Conservation (phyloP, 2,888 invertebrate species). For the Epinotia ramella region DNA sequence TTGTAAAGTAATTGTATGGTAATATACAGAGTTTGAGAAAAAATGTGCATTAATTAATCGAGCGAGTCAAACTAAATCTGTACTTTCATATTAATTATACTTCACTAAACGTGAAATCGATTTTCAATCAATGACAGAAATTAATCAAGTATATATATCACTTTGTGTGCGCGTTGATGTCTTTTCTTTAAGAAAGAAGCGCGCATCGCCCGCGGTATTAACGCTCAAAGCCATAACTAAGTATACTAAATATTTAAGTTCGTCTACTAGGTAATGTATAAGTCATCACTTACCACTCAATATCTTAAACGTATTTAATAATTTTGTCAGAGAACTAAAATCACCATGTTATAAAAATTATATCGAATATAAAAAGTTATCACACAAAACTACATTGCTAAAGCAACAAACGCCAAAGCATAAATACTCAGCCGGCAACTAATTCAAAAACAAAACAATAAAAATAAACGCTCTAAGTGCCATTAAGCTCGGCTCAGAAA, state of each 20-base stretch:
- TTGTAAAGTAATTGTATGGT: too few species aligned
- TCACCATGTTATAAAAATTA: too few species aligned
- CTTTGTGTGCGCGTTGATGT: constrained; percentile 60
- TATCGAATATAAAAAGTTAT: background rate
- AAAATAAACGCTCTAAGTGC: constrained; percentile 44
- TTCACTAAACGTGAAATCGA: background rate
- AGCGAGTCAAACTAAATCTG: too few species aligned
- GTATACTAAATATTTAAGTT: background rate
- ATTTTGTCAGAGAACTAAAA: too few species aligned
- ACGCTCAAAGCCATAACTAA: background rate
- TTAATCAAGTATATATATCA: constrained; percentile 30
- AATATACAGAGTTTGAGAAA: too few species aligned
- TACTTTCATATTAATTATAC: too few species aligned
- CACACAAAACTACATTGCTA: constrained; percentile 1
- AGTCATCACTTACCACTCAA: too few species aligned
- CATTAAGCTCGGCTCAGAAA: constrained; percentile 44
- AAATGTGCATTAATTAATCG: too few species aligned
- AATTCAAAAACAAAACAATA: constrained; percentile 45
- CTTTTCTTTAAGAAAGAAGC: constrained; percentile 51
- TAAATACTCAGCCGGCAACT: constrained; percentile 41
- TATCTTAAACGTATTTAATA: too few species aligned
- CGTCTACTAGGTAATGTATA: background rate
- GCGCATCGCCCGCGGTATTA: background rate
- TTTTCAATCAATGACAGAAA: background rate
- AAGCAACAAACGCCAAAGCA: constrained; percentile 35